Evolutionary conservation across 2,888 invertebrate genomes (phyloP), one percentile per base, ranked within the genome.

Genomic region (Tromatobia lineatoria): DNA sequence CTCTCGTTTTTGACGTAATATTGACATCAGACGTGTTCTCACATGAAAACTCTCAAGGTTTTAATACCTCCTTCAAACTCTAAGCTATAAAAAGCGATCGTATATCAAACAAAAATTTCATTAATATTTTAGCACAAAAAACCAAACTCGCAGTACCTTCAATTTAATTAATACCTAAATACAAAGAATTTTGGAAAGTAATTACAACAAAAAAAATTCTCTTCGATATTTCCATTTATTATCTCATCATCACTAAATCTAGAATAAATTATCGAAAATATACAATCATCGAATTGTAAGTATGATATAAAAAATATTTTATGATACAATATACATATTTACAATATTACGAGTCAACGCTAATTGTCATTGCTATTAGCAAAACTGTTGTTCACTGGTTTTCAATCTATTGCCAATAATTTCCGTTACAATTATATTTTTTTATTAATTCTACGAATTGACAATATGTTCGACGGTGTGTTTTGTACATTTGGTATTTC

Each of bases 381-480:
- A 38, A 38, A 42, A 69, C 38, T 67, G 67, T 47, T 54, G 45
- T 74, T 70, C 82, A 85, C 86, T 86, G 85, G 80, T 78, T 34
- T 11, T 54, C 50, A 29, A 20, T 78, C 23, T 20, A 66, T 50
- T 57, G 20, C 25, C 8, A 34, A 45, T 42, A 47, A 10, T 29
- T 47, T 61, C 23, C 20, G 13, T 61, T n/a, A 25, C 20, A 10
- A n/a, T 50, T 38, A 71, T 34, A 59, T 29, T n/a, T 59, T 70
- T 25, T 74, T 10, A 47, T 38, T 47, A 78, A 10, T 18, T 74
- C 87, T 92, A 93, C 38, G 93, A 93, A 85, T 93, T 93, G n/a
- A 93, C 93, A 64, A 93, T 93, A 79, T 90, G 89, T 3, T 93
- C 93, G 8, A 93, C 93, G 18, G 93, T 93, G 82, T 93, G 92